Evolutionary conservation across 2,113 vertebrate species (phyloP).

Genomic region (Cromileptes altivelis): DNA sequence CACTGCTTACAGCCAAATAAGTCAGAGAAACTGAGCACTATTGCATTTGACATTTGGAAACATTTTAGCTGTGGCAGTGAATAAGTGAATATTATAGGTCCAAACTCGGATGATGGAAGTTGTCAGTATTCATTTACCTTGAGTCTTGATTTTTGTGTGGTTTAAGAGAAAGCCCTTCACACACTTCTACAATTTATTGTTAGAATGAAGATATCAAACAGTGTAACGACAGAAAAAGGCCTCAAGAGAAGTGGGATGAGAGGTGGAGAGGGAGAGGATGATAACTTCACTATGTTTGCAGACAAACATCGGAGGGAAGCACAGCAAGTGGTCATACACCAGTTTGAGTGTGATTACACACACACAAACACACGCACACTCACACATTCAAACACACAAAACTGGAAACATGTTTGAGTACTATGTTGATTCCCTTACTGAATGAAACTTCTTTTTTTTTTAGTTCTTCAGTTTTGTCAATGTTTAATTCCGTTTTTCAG

Average conservation of each 20-base stretch:
- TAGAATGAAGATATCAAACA: conserved; percentile 35
- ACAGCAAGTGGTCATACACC: conserved; percentile 13
- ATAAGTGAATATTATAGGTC: conserved; percentile 24
- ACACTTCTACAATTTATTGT: conserved; percentile 10
- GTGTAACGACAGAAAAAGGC: conserved; percentile 26
- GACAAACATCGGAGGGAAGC: background rate
- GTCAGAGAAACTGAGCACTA: conserved; percentile 23
- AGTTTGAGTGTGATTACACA: conserved; percentile 18
- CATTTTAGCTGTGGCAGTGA: conserved; percentile 10
- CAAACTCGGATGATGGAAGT: conserved; percentile 16
- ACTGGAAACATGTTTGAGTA: too few species aligned
- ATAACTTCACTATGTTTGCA: conserved; percentile 5
- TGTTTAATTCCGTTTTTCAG: too few species aligned
- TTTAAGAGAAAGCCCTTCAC: background rate
- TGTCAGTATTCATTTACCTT: conserved; percentile 48
- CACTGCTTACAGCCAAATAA: conserved; percentile 24
- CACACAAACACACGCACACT: background rate
- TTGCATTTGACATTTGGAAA: conserved; percentile 40
- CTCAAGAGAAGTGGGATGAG: conserved; percentile 1
- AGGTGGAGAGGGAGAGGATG: background rate
- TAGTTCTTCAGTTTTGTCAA: too few species aligned
- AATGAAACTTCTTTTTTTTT: too few species aligned
- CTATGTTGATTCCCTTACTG: background rate
- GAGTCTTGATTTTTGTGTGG: background rate
- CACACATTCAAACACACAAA: background rate